Evolutionary conservation across 2,113 vertebrate species (phyloP).

Genomic region (Centrocercus urophasianus): DNA sequence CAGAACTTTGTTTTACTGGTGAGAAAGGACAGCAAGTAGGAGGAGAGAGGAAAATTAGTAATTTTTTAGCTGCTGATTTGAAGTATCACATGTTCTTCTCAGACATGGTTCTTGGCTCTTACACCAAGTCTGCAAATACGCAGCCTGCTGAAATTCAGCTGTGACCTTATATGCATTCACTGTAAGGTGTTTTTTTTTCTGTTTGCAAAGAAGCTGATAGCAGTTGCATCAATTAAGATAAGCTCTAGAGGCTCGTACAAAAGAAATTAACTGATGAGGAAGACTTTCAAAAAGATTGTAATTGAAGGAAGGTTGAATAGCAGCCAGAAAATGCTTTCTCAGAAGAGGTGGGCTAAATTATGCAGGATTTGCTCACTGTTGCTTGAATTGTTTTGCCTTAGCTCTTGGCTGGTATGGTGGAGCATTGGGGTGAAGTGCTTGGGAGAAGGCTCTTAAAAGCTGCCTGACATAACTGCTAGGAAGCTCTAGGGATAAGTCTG

Average conservation of each 20-base stretch:
- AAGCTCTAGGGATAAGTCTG: conserved; percentile 2
- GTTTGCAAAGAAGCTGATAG: background rate
- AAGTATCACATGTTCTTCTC: background rate
- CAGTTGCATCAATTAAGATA: background rate
- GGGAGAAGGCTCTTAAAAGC: conserved; percentile 33
- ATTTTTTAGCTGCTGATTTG: background rate
- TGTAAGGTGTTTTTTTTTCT: background rate
- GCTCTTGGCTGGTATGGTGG: background rate
- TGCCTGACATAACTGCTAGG: background rate
- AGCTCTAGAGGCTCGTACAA: background rate
- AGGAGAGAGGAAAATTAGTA: background rate
- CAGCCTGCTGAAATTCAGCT: conserved; percentile 18
- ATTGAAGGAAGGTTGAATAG: background rate
- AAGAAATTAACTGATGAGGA: background rate
- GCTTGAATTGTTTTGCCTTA: conserved; percentile 28
- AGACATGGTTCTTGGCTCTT: background rate
- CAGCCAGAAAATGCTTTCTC: conserved; percentile 33
- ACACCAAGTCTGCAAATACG: conserved; percentile 1
- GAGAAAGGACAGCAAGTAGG: background rate
- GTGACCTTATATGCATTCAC: background rate
- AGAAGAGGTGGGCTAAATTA: conserved; percentile 23
- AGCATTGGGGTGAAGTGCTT: conserved; percentile 37
- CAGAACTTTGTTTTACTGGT: background rate
- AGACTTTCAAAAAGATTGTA: conserved; percentile 14
- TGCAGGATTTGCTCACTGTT: conserved; percentile 14